These are phyloP conservation scores for Geophilus truncorum DNA, from an alignment of 2,888 invertebrate species.

Conservation along the genomic window DNA sequence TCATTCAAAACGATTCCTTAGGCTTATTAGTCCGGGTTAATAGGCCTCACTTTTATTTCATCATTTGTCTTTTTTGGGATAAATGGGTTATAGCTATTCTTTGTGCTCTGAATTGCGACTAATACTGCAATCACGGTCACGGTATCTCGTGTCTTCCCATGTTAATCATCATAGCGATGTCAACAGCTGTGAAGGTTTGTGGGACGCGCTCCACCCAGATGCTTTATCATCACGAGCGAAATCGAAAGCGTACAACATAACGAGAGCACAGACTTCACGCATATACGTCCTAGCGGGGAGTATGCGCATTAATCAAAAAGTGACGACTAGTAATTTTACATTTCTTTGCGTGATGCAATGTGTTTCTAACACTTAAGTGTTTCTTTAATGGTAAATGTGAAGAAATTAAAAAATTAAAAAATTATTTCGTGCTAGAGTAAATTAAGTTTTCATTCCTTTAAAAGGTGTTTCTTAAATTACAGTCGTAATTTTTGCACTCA, in stretches of 20 bases:
- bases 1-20: too few species aligned
- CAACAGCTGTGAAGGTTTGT: not conserved
- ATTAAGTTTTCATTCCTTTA: too few species aligned
- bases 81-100: not conserved
- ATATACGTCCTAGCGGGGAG: not conserved
- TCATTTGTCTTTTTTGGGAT: not conserved
- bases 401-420: too few species aligned
- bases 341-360: not conserved
- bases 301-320: not conserved
- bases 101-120: not conserved
- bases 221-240: not conserved
- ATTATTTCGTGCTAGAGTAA: too few species aligned
- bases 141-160: not conserved
- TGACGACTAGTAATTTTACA: not conserved
- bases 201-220: not conserved
- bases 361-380: not conserved
- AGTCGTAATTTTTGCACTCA: too few species aligned
- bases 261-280: too few species aligned
- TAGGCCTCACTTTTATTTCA: not conserved
- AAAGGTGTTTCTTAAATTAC: too few species aligned
- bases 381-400: too few species aligned
- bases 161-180: not conserved
- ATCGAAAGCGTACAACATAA: not conserved
- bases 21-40: not conserved
- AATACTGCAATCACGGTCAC: not conserved